Conservation (phyloP, 2,888 invertebrate species). For the Chromoteleia sp. region DNA sequence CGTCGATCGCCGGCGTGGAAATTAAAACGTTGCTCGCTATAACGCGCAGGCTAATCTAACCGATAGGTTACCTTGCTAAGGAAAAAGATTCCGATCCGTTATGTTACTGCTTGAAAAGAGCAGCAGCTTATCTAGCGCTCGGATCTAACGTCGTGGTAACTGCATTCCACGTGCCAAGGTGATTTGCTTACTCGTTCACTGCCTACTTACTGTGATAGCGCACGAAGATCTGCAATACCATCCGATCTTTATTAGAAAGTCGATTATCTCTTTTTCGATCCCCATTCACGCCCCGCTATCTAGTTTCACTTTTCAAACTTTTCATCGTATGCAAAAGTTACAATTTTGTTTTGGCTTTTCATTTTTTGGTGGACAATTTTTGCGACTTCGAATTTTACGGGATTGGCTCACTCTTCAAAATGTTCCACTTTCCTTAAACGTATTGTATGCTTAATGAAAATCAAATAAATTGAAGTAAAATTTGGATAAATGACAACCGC, state of each 20-base stretch:
- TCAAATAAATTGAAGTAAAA: background rate
- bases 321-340: no score
- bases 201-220: slow-evolving; percentile 52
- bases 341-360: no score
- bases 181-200: slow-evolving; percentile 67
- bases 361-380: no score
- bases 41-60: slow-evolving; percentile 43
- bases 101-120: slow-evolving; percentile 63
- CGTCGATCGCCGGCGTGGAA: slow-evolving; percentile 51
- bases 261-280: slow-evolving; percentile 37
- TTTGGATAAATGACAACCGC: no score
- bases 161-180: slow-evolving; percentile 72
- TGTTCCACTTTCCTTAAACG: no score
- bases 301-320: no score
- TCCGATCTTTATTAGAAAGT: slow-evolving; percentile 58
- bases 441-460: no score
- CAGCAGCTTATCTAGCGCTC: slow-evolving; percentile 66
- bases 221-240: slow-evolving; percentile 48
- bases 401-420: no score
- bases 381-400: no score
- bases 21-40: slow-evolving; percentile 57
- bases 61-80: slow-evolving; percentile 65
- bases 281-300: background rate
- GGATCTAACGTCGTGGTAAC: slow-evolving; percentile 67
- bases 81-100: slow-evolving; percentile 67